Conservation (phyloP, 2,113 vertebrate genomes). For the Dolichotis patagonum region DNA sequence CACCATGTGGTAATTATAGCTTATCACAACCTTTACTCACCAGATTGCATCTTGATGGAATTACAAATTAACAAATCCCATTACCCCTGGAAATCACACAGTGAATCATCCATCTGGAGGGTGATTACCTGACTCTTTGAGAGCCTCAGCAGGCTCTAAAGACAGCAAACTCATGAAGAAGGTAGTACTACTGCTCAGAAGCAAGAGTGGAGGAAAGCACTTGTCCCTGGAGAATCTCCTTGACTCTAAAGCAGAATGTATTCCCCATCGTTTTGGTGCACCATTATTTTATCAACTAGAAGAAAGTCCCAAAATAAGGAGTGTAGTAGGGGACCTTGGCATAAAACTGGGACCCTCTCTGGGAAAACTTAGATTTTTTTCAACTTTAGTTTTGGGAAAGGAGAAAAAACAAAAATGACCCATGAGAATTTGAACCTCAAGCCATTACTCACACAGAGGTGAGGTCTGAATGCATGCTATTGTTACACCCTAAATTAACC, state of each 20-base stretch:
- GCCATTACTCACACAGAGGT: neutral
- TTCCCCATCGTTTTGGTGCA: neutral
- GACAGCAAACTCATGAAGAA: neutral
- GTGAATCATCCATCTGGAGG: neutral
- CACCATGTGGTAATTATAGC: slow-evolving; percentile 42
- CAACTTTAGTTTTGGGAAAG: neutral
- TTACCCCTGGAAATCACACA: slow-evolving; percentile 46
- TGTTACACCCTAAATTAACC: too few relatives aligned
- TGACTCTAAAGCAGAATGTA: neutral
- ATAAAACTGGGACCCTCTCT: neutral
- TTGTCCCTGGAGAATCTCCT: neutral
- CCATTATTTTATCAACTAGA: slow-evolving; percentile 1
- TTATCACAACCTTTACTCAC: slow-evolving; percentile 51
- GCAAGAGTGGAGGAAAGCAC: neutral
- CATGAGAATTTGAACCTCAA: neutral
- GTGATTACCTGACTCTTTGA: neutral
- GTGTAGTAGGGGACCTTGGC: neutral
- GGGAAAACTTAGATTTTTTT: neutral
- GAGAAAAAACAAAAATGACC: neutral
- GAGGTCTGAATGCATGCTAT: neutral
- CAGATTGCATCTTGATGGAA: slow-evolving; percentile 69
- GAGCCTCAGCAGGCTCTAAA: neutral
- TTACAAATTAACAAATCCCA: slow-evolving; percentile 69
- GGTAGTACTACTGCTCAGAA: neutral
- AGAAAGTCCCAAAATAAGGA: neutral